Evolutionary conservation across 2,888 invertebrate species (phyloP).

Genomic region (Phrixothrix hirtus): DNA sequence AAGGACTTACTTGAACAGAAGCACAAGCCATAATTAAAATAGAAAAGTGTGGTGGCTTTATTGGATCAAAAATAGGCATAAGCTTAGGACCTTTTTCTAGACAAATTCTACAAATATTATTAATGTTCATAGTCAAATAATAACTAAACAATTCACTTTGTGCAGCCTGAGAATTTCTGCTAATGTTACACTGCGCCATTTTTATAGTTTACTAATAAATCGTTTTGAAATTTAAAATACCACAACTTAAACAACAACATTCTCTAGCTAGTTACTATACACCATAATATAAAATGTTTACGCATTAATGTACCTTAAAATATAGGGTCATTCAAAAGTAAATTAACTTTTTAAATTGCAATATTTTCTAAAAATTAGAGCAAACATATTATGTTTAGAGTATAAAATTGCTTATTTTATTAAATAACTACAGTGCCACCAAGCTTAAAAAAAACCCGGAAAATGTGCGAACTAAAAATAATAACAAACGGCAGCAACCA

Average conservation of each 20-base stretch:
- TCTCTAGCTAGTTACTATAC: too few relatives aligned
- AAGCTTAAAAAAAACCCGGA: too few relatives aligned
- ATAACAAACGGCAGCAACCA: too few relatives aligned
- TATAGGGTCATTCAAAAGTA: not conserved
- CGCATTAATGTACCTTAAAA: not conserved
- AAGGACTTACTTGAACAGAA: slow-evolving; percentile 51
- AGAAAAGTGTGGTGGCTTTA: slow-evolving; percentile 55
- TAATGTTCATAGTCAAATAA: slow-evolving; percentile 54
- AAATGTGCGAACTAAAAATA: too few relatives aligned
- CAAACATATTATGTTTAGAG: too few relatives aligned
- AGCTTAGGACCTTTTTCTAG: slow-evolving; percentile 53
- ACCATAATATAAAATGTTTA: too few relatives aligned
- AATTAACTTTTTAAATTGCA: not conserved
- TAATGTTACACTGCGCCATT: slow-evolving; percentile 24
- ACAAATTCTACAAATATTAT: slow-evolving; percentile 55
- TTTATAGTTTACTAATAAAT: slow-evolving; percentile 17
- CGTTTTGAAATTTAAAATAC: not conserved
- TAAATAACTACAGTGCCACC: too few relatives aligned
- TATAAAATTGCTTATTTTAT: too few relatives aligned
- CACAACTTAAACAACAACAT: not conserved
- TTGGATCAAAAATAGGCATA: slow-evolving; percentile 55
- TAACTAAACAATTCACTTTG: slow-evolving; percentile 49
- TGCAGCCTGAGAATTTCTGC: slow-evolving; percentile 20
- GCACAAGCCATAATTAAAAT: slow-evolving; percentile 56
- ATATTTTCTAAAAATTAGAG: not conserved